These are phyloP conservation scores for Epirrhoe tristata DNA, from an alignment of 2,888 invertebrate genomes.

Conservation along the genomic window DNA sequence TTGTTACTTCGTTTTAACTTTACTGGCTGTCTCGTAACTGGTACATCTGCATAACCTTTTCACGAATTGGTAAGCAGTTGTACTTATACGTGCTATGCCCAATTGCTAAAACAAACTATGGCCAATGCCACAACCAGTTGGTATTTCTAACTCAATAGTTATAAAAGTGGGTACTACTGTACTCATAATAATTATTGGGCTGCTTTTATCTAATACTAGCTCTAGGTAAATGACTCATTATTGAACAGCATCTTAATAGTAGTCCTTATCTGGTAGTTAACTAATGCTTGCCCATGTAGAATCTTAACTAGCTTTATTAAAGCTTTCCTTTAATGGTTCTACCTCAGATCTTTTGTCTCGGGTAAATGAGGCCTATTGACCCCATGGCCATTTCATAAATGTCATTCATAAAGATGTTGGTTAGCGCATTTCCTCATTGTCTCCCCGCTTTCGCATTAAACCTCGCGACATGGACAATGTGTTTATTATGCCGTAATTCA, in stretches of 20 bases:
- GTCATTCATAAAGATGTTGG: constrained; percentile 24
- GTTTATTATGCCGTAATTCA: constrained; percentile 35
- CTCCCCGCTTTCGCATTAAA: constrained; percentile 40
- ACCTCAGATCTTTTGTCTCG: constrained; percentile 12
- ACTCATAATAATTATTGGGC: not conserved
- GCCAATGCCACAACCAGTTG: constrained; percentile 46
- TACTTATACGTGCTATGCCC: constrained; percentile 10
- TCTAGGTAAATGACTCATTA: constrained; percentile 7
- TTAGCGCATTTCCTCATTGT: constrained; percentile 31
- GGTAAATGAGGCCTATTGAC: constrained; percentile 7
- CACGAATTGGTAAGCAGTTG: not conserved
- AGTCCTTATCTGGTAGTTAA: constrained; percentile 13
- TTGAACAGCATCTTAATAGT: constrained; percentile 1
- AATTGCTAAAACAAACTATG: constrained; percentile 34
- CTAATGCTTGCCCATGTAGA: constrained; percentile 6
- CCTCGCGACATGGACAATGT: constrained; percentile 24
- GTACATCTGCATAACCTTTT: not conserved
- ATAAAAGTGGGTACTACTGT: constrained; percentile 33
- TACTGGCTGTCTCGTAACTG: not conserved
- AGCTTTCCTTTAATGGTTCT: constrained; percentile 21
- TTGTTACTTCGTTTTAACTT: not conserved
- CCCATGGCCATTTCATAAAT: constrained; percentile 12
- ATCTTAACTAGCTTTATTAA: constrained; percentile 14
- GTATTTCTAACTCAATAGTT: constrained; percentile 40
- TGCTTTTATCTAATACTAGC: not conserved